Percentiles rank a stretch among this genome's conserved stretches.
These are phyloP conservation scores for Phthorimaea operculella DNA, from an alignment of 1,140 invertebrate genomes.

Conservation along the genomic window DNA sequence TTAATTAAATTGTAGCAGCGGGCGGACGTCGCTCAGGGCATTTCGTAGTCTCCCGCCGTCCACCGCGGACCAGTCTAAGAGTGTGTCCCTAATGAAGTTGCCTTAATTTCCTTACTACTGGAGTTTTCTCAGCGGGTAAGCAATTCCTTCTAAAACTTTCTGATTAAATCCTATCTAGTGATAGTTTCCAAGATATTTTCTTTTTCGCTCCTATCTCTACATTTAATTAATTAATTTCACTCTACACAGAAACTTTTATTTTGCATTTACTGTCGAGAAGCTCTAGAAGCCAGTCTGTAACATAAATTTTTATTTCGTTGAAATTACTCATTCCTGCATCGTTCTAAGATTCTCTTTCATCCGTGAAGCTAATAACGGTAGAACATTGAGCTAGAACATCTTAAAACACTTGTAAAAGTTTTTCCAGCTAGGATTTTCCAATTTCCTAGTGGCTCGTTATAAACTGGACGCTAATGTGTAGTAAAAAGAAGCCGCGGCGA, in stretches of 20 bases:
- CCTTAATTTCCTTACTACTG: background rate
- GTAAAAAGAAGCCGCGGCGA: conserved; percentile 28
- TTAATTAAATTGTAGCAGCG: conserved; percentile 64
- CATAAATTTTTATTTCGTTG: no score
- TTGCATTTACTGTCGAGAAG: no score
- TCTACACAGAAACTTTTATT: no score
- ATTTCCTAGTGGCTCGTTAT: conserved; percentile 3
- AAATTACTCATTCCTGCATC: no score
- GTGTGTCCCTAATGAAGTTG: conserved; percentile 3
- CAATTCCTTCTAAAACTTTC: background rate
- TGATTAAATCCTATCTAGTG: no score
- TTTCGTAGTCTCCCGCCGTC: conserved; percentile 34
- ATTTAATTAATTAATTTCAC: no score
- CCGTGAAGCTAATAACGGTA: no score
- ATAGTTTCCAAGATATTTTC: no score
- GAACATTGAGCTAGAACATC: background rate
- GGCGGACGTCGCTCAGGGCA: conserved; percentile 41
- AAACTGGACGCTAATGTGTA: conserved; percentile 14
- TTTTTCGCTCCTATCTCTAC: no score
- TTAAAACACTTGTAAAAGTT: background rate
- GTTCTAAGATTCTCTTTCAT: no score
- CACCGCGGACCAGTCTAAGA: conserved; percentile 30
- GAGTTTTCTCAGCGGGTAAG: background rate
- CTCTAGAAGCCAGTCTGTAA: no score
- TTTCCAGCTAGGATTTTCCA: background rate